These are phyloP conservation scores for Vanessa tameamea DNA, from an alignment of 1,140 invertebrate species.

Conservation along the genomic window DNA sequence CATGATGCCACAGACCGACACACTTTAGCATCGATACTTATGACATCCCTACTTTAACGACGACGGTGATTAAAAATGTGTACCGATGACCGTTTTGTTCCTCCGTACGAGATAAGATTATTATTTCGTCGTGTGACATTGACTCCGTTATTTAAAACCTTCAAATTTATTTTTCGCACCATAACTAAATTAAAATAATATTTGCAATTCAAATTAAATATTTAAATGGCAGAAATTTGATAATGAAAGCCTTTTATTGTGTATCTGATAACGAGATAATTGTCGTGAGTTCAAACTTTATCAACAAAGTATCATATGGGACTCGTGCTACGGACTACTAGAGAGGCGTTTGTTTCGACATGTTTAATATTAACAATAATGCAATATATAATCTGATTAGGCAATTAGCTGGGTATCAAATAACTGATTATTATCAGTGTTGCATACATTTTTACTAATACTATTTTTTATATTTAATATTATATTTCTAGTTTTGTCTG, in stretches of 20 bases:
- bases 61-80: no score
- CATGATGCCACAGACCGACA: no score
- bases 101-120: no score
- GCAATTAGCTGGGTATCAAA: slow-evolving; percentile 4
- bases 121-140: no score
- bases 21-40: no score
- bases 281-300: background rate
- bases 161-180: background rate
- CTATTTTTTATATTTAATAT: no score
- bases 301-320: background rate
- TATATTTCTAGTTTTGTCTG: no score
- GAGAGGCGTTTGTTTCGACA: background rate
- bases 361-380: background rate
- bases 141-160: no score
- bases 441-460: background rate
- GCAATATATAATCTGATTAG: slow-evolving; percentile 14
- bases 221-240: slow-evolving; percentile 12
- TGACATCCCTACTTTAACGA: no score
- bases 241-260: slow-evolving; percentile 21
- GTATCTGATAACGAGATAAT: slow-evolving; percentile 5
- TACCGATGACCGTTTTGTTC: no score
- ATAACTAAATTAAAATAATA: background rate
- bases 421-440: background rate
- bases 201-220: slow-evolving; percentile 8
- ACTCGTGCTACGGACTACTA: background rate